Conservation (phyloP, 2,797 vertebrate species). For the Coregonus sp. region DNA sequence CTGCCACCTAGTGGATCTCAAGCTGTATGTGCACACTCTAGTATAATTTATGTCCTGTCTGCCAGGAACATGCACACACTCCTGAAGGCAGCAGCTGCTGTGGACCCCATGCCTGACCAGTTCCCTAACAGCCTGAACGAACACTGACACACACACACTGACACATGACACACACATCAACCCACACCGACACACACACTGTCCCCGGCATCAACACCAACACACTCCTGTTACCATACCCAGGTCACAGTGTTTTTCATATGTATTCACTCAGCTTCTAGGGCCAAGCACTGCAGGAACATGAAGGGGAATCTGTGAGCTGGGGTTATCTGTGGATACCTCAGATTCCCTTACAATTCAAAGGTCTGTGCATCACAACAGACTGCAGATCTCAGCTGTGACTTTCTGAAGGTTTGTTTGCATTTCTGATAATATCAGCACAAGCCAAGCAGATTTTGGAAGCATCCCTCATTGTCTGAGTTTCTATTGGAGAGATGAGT, state of each 20-base stretch:
- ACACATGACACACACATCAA: neutral
- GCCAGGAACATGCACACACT: constrained; percentile 4
- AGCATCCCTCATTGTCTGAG: constrained; percentile 32
- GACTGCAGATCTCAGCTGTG: constrained; percentile 47
- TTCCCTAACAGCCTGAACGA: constrained; percentile 56
- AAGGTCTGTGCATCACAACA: constrained; percentile 40
- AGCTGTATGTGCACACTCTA: neutral
- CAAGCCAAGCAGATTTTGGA: constrained; percentile 24
- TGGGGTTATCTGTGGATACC: constrained; percentile 11
- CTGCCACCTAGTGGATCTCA: neutral
- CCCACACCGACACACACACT: neutral
- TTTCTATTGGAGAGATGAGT: constrained; percentile 1
- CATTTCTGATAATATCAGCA: constrained; percentile 16
- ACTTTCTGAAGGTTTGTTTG: constrained; percentile 44
- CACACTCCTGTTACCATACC: neutral
- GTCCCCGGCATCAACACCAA: neutral
- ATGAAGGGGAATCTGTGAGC: constrained; percentile 9
- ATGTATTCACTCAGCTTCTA: constrained; percentile 26
- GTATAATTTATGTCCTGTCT: neutral
- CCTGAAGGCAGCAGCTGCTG: constrained; percentile 50
- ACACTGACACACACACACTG: constrained; percentile 24
- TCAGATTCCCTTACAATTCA: constrained; percentile 16
- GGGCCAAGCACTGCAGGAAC: neutral
- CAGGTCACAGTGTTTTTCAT: neutral
- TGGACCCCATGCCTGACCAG: constrained; percentile 34